A percentile compares a stretch with the other conserved stretches of the same genome.
Conservation (phyloP, 2,797 vertebrate genomes). For the Podarcis siculus region DNA sequence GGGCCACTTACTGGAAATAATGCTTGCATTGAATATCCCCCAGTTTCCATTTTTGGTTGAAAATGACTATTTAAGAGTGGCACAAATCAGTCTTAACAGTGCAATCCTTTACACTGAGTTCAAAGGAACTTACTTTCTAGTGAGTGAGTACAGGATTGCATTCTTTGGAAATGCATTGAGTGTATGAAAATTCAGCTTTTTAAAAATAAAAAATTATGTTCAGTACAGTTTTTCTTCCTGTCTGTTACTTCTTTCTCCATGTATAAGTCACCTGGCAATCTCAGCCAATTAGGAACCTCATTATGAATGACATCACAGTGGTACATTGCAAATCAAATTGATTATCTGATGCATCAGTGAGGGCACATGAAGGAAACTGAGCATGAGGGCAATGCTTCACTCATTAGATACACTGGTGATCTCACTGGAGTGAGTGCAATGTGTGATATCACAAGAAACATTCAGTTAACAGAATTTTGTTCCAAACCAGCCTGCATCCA, state of each 20-base stretch:
- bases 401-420: not conserved
- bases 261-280: not conserved
- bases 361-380: not conserved
- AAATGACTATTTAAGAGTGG: not conserved
- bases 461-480: no score
- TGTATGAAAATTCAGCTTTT: not conserved
- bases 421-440: no score
- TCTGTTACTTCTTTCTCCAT: not conserved
- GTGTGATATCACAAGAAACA: no score
- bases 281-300: not conserved
- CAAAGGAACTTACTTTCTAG: no score
- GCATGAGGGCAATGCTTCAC: not conserved
- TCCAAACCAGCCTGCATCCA: not conserved
- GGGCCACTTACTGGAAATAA: constrained; percentile 6
- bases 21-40: not conserved
- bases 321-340: not conserved
- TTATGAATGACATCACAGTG: not conserved
- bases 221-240: not conserved
- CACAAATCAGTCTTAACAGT: not conserved
- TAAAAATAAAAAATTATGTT: not conserved
- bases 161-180: not conserved
- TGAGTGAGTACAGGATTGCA: not conserved
- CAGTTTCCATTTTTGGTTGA: not conserved
- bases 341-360: not conserved
- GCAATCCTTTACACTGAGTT: not conserved